Base-by-base conservation (phyloP, 1,140 invertebrate species). In the Odontomachus brunneus region DNA sequence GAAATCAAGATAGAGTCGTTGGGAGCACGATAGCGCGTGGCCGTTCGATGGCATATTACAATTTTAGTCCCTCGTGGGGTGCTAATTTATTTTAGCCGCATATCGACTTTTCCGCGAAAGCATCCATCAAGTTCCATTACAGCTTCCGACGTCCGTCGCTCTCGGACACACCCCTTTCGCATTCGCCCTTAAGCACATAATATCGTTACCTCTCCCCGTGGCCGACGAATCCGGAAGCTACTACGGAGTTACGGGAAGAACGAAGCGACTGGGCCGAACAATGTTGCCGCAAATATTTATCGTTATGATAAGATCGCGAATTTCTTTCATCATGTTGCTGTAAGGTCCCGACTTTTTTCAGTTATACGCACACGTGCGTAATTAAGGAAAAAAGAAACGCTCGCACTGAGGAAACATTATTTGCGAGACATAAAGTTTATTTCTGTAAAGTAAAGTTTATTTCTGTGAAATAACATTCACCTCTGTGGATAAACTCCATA, bases 81-180 rank as follows among this genome's bases (percentile, higher is more conserved):
- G 49, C 83, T 90, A 89, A 91, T 91, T 90, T 85, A 85, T 83
- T 90, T 85, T 90, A 85, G 73, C 82, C 80, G 62, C 81, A 84
- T n/a, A n/a, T 88, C 87, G 84, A 86, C 86, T 87, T 89, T 89
- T 86, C 74, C 87, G 57, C 84, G 82, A 65, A 80, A 74, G 33
- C 83, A 38, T 81, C 84, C 66, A 91, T 91, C 90, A 91, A 91
- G 90, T 89, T 90, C 86, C 76, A 91, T 91, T 91, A 90, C 62
- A 85, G 87, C 84, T 91, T 90, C 86, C 90, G 90, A 91, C 90
- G 88, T 80, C 33, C 80, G 75, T 78, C 83, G 81, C 76, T 87
- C 78, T 73, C 84, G 83, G 72, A 78, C 75, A 65, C 88, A 84
- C 88, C 86, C 84, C 67, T 85, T 85, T 81, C 72, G 84, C 60